Percentiles rank a stretch among this genome's conserved stretches.
Evolutionary conservation across 2,797 vertebrate genomes (phyloP).

Genomic region (Brachyrhaphis roseni): DNA sequence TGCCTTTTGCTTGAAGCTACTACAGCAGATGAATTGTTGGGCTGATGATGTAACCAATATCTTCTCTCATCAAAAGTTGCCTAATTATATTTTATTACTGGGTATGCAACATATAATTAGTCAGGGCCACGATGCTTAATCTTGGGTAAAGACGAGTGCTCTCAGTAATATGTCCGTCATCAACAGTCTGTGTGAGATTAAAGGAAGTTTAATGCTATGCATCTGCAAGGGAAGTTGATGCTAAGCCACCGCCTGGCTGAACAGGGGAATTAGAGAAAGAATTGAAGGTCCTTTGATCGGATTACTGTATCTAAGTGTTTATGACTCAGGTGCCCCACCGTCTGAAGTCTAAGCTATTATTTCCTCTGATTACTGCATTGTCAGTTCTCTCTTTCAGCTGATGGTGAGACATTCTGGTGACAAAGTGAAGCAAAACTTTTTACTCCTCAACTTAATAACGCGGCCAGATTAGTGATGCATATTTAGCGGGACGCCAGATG

Average conservation of each 20-base stretch:
- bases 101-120: conserved; percentile 65
- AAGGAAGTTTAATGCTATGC: conserved; percentile 64
- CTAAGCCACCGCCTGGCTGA: conserved; percentile 60
- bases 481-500: conserved; percentile 67
- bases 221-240: conserved; percentile 64
- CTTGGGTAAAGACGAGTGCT: conserved; percentile 47
- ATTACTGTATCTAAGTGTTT: conserved; percentile 74
- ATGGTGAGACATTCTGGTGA: conserved; percentile 55
- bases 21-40: conserved; percentile 45
- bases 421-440: conserved; percentile 71
- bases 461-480: conserved; percentile 72
- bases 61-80: conserved; percentile 61
- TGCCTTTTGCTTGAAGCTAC: conserved; percentile 31
- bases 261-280: conserved; percentile 64
- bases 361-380: conserved; percentile 67
- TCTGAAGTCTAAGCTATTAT: conserved; percentile 58
- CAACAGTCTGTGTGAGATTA: conserved; percentile 60
- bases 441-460: conserved; percentile 58
- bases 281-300: conserved; percentile 66
- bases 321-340: conserved; percentile 62
- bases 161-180: conserved; percentile 45
- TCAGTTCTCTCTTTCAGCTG: conserved; percentile 49
- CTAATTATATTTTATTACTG: conserved; percentile 62
- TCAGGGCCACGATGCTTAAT: conserved; percentile 53
- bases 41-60: conserved; percentile 59